Base-by-base conservation (phyloP, 2,797 vertebrate species). In the Tamandua tetradactyla region DNA sequence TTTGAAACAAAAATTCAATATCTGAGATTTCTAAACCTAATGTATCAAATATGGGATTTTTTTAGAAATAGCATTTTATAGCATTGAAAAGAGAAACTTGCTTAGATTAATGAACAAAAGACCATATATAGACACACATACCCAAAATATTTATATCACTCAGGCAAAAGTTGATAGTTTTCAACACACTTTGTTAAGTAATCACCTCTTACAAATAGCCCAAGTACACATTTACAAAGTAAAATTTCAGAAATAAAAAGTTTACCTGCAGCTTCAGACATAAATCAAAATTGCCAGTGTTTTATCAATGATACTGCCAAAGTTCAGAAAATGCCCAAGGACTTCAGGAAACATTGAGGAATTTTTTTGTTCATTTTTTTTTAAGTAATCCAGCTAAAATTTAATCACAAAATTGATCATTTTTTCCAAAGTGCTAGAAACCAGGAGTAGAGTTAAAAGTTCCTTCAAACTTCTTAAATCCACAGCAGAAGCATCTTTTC, bases 201-300 rank as follows among this genome's bases (percentile, higher is more conserved):
- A 68, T 59, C 13, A 82, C 59, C 59, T 94, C 66, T 69, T 87
- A 91, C 37, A 91, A 91, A 92, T 62, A 93, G 11, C 35, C 9
- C 35, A 87, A 40, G 6, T 71, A 72, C 3, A n/a, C 40, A 93
- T 89, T 91, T 91, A 47, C 11, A 95, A 95, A 80, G 74, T 89
- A 94, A 95, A 97, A 94, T 95, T 74, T 75, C 25, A 90, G 59
- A 89, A 89, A 57, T 74, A 79, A 94, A 96, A 86, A 17, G 14
- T 25, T 92, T 86, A n/a, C 62, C 25, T 92, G 23, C 9, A 90
- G 23, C 20, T 92, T 86, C 59, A 44, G 20, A 91, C 27, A 89
- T 30, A 91, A 94, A 62, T n/a, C 90, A 52, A 97, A 95, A 87
- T 10, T 71, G 47, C 27, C 78, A 86, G 8, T 47, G 37, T 52